Percentiles rank a stretch among this genome's conserved stretches.
phyloP scores from a whole-genome alignment of 2,888 invertebrate species.

The Blomia tropicalis region DNA sequence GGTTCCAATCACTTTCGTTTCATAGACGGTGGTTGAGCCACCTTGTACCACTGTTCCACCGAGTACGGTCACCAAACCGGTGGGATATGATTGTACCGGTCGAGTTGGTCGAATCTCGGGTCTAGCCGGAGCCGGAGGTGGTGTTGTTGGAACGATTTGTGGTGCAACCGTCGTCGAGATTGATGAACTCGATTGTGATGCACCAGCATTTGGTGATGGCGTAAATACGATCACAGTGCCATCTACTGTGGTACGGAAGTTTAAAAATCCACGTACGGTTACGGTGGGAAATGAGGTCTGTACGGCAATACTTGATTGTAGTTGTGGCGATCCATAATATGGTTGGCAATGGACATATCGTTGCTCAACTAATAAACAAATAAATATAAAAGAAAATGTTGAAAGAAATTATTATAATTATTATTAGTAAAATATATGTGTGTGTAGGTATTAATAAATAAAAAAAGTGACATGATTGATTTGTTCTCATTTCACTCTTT shows the following conservation, averaged over 20 bases:
- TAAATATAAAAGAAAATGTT: too few relatives aligned
- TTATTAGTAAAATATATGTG: too few relatives aligned
- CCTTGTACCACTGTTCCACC: constrained; percentile 67
- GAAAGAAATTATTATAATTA: too few relatives aligned
- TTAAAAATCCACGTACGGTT: constrained; percentile 80
- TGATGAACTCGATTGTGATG: not conserved
- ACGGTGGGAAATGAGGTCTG: constrained; percentile 49
- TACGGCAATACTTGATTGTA: not conserved
- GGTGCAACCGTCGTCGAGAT: too few relatives aligned
- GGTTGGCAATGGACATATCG: not conserved
- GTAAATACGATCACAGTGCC: constrained; percentile 88
- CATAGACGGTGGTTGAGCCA: constrained; percentile 64
- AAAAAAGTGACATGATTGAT: too few relatives aligned
- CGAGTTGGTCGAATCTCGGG: constrained; percentile 15
- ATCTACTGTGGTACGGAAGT: constrained; percentile 82
- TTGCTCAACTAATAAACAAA: too few relatives aligned
- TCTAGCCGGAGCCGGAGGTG: not conserved
- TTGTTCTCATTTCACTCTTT: too few relatives aligned
- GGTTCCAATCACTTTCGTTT: constrained; percentile 74
- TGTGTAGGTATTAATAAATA: too few relatives aligned
- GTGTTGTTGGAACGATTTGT: constrained; percentile 15
- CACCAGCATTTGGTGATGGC: constrained; percentile 39
- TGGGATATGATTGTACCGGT: constrained; percentile 39
- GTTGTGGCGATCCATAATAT: not conserved
- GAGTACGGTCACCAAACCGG: constrained; percentile 63